Percentiles rank a stretch among this genome's conserved stretches.
These are phyloP conservation scores for Melanerpes formicivorus DNA, from an alignment of 2,113 vertebrate species.

Conservation along the genomic window DNA sequence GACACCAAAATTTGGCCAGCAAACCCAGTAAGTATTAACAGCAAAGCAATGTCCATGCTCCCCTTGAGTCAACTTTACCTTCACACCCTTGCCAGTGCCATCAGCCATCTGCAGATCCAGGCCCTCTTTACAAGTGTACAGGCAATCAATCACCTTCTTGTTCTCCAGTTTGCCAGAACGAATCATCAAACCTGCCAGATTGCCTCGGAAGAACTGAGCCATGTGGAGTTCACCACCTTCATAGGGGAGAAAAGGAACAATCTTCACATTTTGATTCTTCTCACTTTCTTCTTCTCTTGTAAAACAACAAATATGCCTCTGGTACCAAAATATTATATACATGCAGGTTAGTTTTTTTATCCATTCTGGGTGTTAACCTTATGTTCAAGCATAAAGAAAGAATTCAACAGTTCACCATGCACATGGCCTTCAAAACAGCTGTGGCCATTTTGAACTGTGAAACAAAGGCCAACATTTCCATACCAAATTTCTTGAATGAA, in stretches of 20 bases:
- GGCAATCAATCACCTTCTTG: slow-evolving; percentile 97
- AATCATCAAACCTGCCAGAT: slow-evolving; percentile 91
- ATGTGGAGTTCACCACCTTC: slow-evolving; percentile 88
- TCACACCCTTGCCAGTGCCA: slow-evolving; percentile 82
- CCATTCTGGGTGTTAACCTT: slow-evolving; percentile 66
- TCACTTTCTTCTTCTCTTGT: background rate
- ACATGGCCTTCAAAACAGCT: slow-evolving; percentile 9
- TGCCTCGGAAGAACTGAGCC: slow-evolving; percentile 94
- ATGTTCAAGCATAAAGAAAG: slow-evolving; percentile 52
- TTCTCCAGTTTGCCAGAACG: slow-evolving; percentile 92
- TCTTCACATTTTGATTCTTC: rapidly evolving
- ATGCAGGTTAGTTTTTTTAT: slow-evolving; percentile 89
- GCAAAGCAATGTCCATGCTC: rapidly evolving
- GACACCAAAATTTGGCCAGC: background rate
- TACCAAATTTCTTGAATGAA: background rate
- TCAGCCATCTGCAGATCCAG: slow-evolving; percentile 88
- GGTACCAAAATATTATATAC: slow-evolving; percentile 62
- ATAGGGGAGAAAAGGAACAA: background rate
- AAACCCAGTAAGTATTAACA: background rate
- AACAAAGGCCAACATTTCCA: background rate
- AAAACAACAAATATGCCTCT: background rate
- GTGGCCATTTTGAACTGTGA: background rate
- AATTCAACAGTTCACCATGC: slow-evolving; percentile 78
- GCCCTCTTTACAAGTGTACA: slow-evolving; percentile 98
- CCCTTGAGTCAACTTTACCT: slow-evolving; percentile 77